Evolutionary conservation across 2,113 vertebrate genomes (phyloP), one percentile per base, ranked within the genome.

Genomic region (Astatoreochromis straeleni): DNA sequence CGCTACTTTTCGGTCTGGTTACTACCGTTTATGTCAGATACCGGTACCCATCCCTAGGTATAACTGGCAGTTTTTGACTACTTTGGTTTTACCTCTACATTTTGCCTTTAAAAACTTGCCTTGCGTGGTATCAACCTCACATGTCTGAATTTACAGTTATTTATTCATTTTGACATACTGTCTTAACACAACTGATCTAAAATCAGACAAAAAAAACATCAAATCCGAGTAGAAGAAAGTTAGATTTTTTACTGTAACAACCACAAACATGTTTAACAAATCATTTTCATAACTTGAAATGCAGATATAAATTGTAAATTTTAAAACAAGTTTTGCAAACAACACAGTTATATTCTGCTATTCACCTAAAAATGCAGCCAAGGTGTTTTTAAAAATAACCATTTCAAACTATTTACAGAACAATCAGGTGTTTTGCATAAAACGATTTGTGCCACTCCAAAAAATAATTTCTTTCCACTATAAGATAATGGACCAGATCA

Each of bases 291-390:
- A 0, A 54, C 51, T 54, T 54, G 51, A 54, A 11, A 21, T 54
- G 51, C 49, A n/a, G 9, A 10, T n/a, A n/a, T 49, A 53, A 53
- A 53, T 10, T 6, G 19, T 53, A 53, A 51, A 53, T n/a, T 53
- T 53, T 53, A 53, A 10, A 53, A 53, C 19, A 53, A 6, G 19
- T 10, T 51, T 51, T 3, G 19, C 10, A 54, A 21, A 21, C 10
- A 2, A 54, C 51, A 54, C 21, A 54, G 51, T 12, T 54, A 0
- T 54, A 0, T 54, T 21, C 53, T 7, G n/a, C 51, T 7, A 11
- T 54, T 54, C n/a, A 21, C 51, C 51, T 54, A 54, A 54, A 54
- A 21, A 0, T 54, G 51, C 53, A 54, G 53, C 53, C 53, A 3
- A 3, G n/a, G 53, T 2, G 1, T 24, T 54, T 54, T 54, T 21